phyloP scores from a whole-genome alignment of 1,140 invertebrate genomes.

The Prorops nasuta region DNA sequence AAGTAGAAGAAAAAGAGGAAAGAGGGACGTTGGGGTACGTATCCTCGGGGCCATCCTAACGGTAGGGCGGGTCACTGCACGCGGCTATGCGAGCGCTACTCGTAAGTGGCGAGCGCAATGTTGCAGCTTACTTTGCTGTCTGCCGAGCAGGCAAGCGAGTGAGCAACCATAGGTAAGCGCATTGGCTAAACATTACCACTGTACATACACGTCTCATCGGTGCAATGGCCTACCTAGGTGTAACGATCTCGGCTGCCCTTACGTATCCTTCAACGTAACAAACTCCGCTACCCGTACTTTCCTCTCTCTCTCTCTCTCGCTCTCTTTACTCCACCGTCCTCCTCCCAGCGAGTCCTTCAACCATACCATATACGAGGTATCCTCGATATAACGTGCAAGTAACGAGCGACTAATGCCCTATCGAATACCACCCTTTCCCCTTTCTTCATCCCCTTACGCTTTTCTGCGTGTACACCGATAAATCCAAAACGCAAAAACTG shows the following conservation, averaged over 20 bases:
- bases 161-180: too few species aligned
- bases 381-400: too few species aligned
- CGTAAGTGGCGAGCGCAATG: slow-evolving; percentile 48
- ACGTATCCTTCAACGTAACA: slow-evolving; percentile 19
- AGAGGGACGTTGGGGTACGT: slow-evolving; percentile 31
- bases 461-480: too few species aligned
- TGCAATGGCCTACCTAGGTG: slow-evolving; percentile 55
- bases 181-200: slow-evolving; percentile 27
- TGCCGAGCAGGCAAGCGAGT: slow-evolving; percentile 18
- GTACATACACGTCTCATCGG: slow-evolving; percentile 27
- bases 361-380: too few species aligned
- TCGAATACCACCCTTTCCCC: too few species aligned
- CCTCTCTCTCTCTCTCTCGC: slow-evolving; percentile 9
- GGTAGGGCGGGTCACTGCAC: slow-evolving; percentile 59
- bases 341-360: too few species aligned
- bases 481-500: too few species aligned
- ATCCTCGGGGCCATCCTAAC: slow-evolving; percentile 58
- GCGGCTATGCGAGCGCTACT: slow-evolving; percentile 41
- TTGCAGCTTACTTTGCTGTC: slow-evolving; percentile 40
- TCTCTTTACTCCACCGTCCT: neutral
- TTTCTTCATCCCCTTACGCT: too few species aligned
- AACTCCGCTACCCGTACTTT: neutral
- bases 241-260: slow-evolving; percentile 50
- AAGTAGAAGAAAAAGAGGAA: slow-evolving; percentile 17
- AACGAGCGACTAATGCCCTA: too few species aligned